Evolutionary conservation across 2,113 vertebrate species (phyloP), one percentile per base, ranked within the genome.

Genomic region (Hiodon alosoides): DNA sequence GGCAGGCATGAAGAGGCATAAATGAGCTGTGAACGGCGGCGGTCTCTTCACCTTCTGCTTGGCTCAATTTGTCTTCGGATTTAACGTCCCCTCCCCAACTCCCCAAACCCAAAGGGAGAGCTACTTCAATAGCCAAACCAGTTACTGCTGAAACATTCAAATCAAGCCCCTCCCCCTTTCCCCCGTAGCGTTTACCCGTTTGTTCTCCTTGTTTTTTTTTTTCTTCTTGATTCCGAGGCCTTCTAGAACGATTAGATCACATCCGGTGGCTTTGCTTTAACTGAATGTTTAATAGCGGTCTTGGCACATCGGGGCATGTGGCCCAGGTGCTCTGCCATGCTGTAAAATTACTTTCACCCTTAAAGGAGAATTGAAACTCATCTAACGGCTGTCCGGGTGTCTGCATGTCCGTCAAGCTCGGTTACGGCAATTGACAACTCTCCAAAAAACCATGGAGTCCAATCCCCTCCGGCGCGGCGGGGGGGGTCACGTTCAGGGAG

Each of bases 1-100:
- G 90, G 89, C 90, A 91, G 88, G 87, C 90, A 89, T 90, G 90
- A 88, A 87, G 84, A 86, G 83, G 86, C 84, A 81, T 84, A 90
- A 89, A 91, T 88, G 87, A 89, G 88, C 82, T 86, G 82, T 68
- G 75, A 82, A 72, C 81, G 73, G 81, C 16, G 70, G 82, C 85
- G 14, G 60, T 82, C 72, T 75, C 75, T 79, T 78, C 81, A 81
- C 76, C 66, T 77, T 83, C 75, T 83, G 7, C 51, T 7, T 16
- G 48, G 48, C 50, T 11, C 61, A 9, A 53, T 31, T 7, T 7
- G 9, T 52, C 47, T 10, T 50, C 11, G 67, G 11, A 10, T 11
- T 8, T 16, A 11, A 53, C 13, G n/a, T 7, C 59, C 57, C 55
- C 16, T 3, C 60, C 60, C 10, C 13, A 11, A 16, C 16, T 51